Conservation (phyloP, 2,113 vertebrate genomes). For the Gymnocephalus cernua region DNA sequence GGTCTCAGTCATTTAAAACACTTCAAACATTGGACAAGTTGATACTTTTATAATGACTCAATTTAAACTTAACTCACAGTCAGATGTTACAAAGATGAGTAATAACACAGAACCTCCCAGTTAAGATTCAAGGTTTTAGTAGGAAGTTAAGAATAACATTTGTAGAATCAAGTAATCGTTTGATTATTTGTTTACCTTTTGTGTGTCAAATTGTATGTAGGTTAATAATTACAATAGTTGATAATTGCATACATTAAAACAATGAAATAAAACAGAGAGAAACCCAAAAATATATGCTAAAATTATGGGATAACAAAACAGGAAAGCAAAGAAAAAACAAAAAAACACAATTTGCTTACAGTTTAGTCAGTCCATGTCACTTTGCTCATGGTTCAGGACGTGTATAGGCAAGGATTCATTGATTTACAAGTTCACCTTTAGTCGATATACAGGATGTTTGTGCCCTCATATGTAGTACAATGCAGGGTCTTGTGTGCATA, state of each 20-base stretch:
- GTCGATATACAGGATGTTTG: constrained; percentile 3
- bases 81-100: too few relatives aligned
- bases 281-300: not conserved
- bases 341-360: not conserved
- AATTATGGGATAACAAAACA: not conserved
- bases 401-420: not conserved
- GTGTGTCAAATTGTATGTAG: not conserved
- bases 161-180: not conserved
- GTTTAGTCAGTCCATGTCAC: not conserved
- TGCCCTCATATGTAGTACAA: constrained; percentile 4
- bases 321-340: not conserved
- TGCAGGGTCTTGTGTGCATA: constrained; percentile 33
- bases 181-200: not conserved
- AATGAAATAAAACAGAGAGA: not conserved
- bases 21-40: not conserved
- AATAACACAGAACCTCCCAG: not conserved
- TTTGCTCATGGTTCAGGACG: not conserved
- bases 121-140: not conserved
- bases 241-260: not conserved
- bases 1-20: not conserved
- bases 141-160: not conserved
- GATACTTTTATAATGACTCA: not conserved
- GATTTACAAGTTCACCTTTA: not conserved
- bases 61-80: not conserved
- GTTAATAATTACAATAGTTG: not conserved